phyloP scores from a whole-genome alignment of 2,888 invertebrate species.

The Aporophyla nigra region DNA sequence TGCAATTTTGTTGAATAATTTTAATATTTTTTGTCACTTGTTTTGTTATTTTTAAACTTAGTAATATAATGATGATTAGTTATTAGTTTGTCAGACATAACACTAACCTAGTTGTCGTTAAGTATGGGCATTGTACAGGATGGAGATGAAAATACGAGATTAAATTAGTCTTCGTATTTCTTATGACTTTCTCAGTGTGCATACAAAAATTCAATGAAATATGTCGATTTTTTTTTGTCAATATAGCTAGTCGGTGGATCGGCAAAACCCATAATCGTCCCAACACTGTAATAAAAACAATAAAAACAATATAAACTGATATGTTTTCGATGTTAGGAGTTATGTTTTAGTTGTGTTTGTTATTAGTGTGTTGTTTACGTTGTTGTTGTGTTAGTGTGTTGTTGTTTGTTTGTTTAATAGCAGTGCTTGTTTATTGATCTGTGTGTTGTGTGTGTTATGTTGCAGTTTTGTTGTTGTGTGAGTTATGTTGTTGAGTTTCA shows the following conservation, averaged over 20 bases:
- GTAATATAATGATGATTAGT: too few species aligned
- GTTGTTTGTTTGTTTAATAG: too few species aligned
- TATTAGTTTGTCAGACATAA: constrained; percentile 26
- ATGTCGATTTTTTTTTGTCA: not conserved
- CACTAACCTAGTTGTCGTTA: not conserved
- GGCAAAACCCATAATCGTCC: not conserved
- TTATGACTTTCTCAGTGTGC: not conserved
- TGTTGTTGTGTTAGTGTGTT: too few species aligned
- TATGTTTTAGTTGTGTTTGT: too few species aligned
- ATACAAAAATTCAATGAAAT: not conserved
- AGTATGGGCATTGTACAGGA: not conserved
- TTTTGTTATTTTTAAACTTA: constrained; percentile 16
- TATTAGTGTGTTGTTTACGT: too few species aligned
- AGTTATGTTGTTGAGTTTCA: too few species aligned
- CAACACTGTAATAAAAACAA: too few species aligned
- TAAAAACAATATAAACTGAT: not conserved
- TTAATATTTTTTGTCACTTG: constrained; percentile 1
- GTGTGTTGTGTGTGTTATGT: too few species aligned
- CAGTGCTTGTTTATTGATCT: too few species aligned
- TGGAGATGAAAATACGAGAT: not conserved
- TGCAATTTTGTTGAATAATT: not conserved
- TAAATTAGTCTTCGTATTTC: not conserved
- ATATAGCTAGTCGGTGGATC: not conserved
- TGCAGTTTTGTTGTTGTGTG: too few species aligned
- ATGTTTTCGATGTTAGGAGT: not conserved